Base-by-base conservation (phyloP, 2,888 invertebrate species). In the Laspeyria flexula region DNA sequence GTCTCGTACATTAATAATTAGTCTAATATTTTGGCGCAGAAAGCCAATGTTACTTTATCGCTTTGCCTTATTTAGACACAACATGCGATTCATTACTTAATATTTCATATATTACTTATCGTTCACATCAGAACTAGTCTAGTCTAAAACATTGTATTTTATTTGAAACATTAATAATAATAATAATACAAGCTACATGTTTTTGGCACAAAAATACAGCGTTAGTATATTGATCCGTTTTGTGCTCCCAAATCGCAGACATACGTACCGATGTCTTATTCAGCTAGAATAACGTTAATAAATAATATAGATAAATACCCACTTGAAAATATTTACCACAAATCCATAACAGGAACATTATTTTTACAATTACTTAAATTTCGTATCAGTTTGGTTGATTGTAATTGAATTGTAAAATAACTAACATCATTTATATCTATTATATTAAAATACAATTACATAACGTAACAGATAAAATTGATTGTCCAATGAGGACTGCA, bases 341-440 rank as follows among this genome's bases (percentile, higher is more conserved):
- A 89, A 88, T 89, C 88, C 88, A 57, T 79, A 79, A 73, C 81
- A 89, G 86, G 88, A 88, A 89, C 88, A 78, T 81, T 74, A n/a
- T n/a, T 71, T 68, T 69, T 63, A 66, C 59, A 61, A 61, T n/a
- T 63, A 65, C 60, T 60, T 60, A 73, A 55, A 66, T 65, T 60
- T 67, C 43, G 60, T 64, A 54, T 49, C 51, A 47, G 43, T 54
- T 57, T 60, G 65, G 60, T 70, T 71, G 71, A n/a, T n/a, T n/a
- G n/a, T n/a, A n/a, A n/a, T n/a, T n/a, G n/a, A n/a, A n/a, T n/a
- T n/a, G n/a, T n/a, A n/a, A n/a, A n/a, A n/a, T n/a, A n/a, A n/a
- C n/a, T n/a, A n/a, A n/a, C n/a, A n/a, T n/a, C n/a, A n/a, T n/a
- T n/a, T n/a, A n/a, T n/a, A n/a, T n/a, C n/a, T n/a, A n/a, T n/a